A percentile compares a stretch with the other conserved stretches of the same genome.
phyloP scores from a whole-genome alignment of 2,888 invertebrate species.

The Acleris sparsana region DNA sequence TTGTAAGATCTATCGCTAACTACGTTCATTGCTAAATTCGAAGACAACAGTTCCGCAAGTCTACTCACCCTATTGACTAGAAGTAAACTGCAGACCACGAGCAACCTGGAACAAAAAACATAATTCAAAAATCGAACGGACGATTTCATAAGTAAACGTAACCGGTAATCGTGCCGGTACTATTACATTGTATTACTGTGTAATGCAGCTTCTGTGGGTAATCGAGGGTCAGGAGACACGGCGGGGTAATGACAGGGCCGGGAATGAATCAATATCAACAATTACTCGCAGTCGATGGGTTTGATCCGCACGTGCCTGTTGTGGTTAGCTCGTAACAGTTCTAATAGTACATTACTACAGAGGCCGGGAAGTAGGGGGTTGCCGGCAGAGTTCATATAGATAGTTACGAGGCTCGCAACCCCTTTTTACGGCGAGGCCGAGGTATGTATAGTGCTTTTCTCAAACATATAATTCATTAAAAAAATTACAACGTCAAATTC shows the following conservation, averaged over 20 bases:
- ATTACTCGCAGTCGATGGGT: constrained; percentile 19
- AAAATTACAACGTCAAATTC: too few species aligned
- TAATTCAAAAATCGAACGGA: not conserved
- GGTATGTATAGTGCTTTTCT: too few species aligned
- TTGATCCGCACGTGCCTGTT: constrained; percentile 15
- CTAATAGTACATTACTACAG: too few species aligned
- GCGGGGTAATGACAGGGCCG: constrained; percentile 71
- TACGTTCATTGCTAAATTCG: not conserved
- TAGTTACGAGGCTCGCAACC: too few species aligned
- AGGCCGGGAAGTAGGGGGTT: too few species aligned
- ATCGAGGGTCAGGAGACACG: constrained; percentile 75
- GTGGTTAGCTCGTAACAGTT: constrained; percentile 9
- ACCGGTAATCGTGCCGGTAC: constrained; percentile 41
- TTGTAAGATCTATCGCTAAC: not conserved
- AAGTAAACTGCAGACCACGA: constrained; percentile 63
- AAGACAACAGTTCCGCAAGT: too few species aligned
- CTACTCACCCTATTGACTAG: constrained; percentile 58
- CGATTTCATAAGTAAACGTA: constrained; percentile 12
- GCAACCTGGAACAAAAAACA: constrained; percentile 64
- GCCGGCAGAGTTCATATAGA: too few species aligned
- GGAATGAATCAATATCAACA: constrained; percentile 59
- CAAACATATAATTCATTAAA: too few species aligned
- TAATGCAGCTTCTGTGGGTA: constrained; percentile 43
- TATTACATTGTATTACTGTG: constrained; percentile 50
- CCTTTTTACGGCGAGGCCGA: too few species aligned